Percentiles rank a stretch among this genome's conserved stretches.
These are phyloP conservation scores for Octodonta nipae DNA, from an alignment of 2,888 invertebrate genomes.

Conservation along the genomic window DNA sequence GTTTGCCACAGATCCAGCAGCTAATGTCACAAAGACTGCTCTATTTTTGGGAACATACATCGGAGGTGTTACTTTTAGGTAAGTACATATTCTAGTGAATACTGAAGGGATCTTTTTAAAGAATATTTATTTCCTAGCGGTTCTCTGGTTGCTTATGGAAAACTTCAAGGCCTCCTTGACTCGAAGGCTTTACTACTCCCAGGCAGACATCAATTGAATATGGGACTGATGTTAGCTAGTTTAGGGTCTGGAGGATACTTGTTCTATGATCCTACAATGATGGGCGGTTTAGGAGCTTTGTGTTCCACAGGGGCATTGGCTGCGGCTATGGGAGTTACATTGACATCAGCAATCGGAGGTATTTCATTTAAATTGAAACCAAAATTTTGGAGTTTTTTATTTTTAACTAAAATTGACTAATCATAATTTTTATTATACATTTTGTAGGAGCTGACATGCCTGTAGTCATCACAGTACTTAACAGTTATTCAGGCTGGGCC, in stretches of 20 bases:
- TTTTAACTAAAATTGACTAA: no score
- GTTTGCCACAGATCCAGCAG: slow-evolving; percentile 68
- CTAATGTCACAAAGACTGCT: slow-evolving; percentile 68
- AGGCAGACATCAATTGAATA: slow-evolving; percentile 67
- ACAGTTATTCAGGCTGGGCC: slow-evolving; percentile 89
- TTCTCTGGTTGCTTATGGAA: slow-evolving; percentile 78
- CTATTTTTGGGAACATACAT: slow-evolving; percentile 80
- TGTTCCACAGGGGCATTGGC: slow-evolving; percentile 65
- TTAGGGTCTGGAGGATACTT: slow-evolving; percentile 60
- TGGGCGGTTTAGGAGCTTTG: slow-evolving; percentile 58
- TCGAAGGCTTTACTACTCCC: slow-evolving; percentile 73
- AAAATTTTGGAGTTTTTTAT: no score
- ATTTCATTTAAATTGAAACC: no score
- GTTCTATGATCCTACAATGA: slow-evolving; percentile 51
- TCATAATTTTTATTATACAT: no score
- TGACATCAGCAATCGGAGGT: slow-evolving; percentile 84
- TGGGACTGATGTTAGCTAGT: slow-evolving; percentile 52
- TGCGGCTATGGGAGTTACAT: slow-evolving; percentile 70
- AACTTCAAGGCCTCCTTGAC: slow-evolving; percentile 67
- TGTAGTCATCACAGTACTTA: slow-evolving; percentile 81
- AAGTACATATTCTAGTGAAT: slow-evolving; percentile 17
- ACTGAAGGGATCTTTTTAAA: background rate
- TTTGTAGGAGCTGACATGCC: slow-evolving; percentile 78
- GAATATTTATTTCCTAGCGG: slow-evolving; percentile 47
- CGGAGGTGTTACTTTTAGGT: slow-evolving; percentile 81